Evolutionary conservation across 2,113 vertebrate genomes (phyloP).

Genomic region (Chloropsis hardwickii): DNA sequence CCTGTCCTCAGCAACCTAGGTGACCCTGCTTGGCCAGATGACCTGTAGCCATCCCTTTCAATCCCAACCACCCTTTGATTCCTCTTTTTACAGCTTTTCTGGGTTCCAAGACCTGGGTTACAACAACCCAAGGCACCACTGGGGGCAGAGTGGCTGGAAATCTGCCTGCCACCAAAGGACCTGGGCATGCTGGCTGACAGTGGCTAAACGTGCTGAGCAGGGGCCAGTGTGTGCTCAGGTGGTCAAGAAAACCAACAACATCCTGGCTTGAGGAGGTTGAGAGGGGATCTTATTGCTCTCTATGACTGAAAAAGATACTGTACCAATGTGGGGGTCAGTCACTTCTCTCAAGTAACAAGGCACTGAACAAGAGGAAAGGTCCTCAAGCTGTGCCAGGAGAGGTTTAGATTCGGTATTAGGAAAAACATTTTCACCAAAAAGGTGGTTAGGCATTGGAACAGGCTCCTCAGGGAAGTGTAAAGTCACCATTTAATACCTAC

Average conservation of each 20-base stretch:
- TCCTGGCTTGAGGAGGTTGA: neutral
- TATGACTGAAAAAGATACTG: neutral
- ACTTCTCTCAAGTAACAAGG: neutral
- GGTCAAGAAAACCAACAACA: neutral
- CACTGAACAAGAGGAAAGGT: neutral
- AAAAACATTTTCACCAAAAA: neutral
- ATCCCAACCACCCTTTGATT: neutral
- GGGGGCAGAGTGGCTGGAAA: neutral
- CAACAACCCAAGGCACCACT: neutral
- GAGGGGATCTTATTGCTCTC: rapidly evolving
- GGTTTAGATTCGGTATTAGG: neutral
- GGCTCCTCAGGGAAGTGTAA: neutral
- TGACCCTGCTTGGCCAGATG: neutral
- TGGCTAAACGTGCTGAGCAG: neutral
- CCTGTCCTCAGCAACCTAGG: neutral
- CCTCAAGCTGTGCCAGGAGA: neutral
- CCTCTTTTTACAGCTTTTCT: neutral
- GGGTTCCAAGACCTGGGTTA: neutral
- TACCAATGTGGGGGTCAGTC: neutral
- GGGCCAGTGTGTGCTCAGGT: neutral
- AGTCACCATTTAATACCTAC: neutral
- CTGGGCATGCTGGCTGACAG: neutral
- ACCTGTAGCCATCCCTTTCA: neutral
- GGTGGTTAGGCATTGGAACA: neutral
- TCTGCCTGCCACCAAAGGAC: neutral